A percentile compares a stretch with the other conserved stretches of the same genome.
These are phyloP conservation scores for Eulithis prunata DNA, from an alignment of 2,888 invertebrate species.

Conservation along the genomic window DNA sequence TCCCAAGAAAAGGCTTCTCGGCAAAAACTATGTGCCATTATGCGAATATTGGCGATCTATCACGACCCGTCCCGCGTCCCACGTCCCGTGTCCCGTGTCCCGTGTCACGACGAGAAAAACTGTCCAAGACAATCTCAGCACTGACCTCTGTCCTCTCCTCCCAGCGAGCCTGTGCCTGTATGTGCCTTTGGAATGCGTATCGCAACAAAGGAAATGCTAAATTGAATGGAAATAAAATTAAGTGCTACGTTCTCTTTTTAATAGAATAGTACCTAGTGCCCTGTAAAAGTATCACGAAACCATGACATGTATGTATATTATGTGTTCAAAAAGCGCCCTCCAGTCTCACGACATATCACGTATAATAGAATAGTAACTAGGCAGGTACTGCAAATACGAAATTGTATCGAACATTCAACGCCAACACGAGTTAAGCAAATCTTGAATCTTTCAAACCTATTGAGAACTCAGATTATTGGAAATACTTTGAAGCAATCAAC, in stretches of 20 bases:
- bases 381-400: too few relatives aligned
- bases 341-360: too few relatives aligned
- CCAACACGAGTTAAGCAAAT: too few relatives aligned
- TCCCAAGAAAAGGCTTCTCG: slow-evolving; percentile 29
- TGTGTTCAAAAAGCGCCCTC: too few relatives aligned
- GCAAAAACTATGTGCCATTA: slow-evolving; percentile 39
- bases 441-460: neutral
- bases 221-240: neutral
- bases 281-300: too few relatives aligned
- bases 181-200: neutral
- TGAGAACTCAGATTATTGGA: neutral
- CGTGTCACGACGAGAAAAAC: slow-evolving; percentile 32
- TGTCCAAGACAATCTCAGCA: slow-evolving; percentile 26
- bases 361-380: too few relatives aligned
- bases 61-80: slow-evolving; percentile 25
- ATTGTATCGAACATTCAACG: too few relatives aligned
- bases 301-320: too few relatives aligned
- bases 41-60: slow-evolving; percentile 43
- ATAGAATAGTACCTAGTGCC: too few relatives aligned
- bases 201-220: neutral
- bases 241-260: neutral
- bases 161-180: neutral
- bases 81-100: slow-evolving; percentile 10
- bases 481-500: neutral
- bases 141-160: slow-evolving; percentile 9